Base-by-base conservation (phyloP, 2,888 invertebrate species). In the Erebia palarica region DNA sequence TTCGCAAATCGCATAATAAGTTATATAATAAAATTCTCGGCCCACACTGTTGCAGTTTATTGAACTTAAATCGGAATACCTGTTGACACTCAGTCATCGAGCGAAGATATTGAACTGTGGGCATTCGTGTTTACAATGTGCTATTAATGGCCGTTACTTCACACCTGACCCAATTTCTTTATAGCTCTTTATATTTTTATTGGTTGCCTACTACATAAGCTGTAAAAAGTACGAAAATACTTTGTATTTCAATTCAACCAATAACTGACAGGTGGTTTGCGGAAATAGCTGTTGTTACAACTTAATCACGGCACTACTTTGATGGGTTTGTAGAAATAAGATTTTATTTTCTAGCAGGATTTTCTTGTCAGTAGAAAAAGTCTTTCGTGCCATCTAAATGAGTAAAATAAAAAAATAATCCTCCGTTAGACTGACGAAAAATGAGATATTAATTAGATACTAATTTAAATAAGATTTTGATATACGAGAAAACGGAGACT, bases 101-200 rank as follows among this genome's bases (percentile, higher is more conserved):
- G 21, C 59, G 58, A 67, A 59, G 44, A 66, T 65, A 69, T 66
- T 59, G 70, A 58, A 58, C 72, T 59, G 70, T 72, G 67, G 70
- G 72, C 74, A 75, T 55, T 71, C 75, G 68, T 81, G 81, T 86
- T 86, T 85, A 86, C 79, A 75, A 75, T 75, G 78, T 69, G 78
- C 80, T 76, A 71, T 64, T 69, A 75, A 63, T 70, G 71, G 71
- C 68, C 57, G 69, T 84, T 84, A 78, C 78, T 79, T 81, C 76
- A 81, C 80, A 76, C 78, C 72, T 85, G 88, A 85, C 89, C 90
- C 74, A 86, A 77, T 83, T 88, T 81, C 80, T 78, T 77, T 76
- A 80, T 76, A 76, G 75, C 76, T 76, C 73, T 77, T 75, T 79
- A 78, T 82, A 80, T 82, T 84, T 82, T 82, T 78, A 79, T 75